phyloP scores from a whole-genome alignment of 2,888 invertebrate genomes.

The Liodrosophila aerea region DNA sequence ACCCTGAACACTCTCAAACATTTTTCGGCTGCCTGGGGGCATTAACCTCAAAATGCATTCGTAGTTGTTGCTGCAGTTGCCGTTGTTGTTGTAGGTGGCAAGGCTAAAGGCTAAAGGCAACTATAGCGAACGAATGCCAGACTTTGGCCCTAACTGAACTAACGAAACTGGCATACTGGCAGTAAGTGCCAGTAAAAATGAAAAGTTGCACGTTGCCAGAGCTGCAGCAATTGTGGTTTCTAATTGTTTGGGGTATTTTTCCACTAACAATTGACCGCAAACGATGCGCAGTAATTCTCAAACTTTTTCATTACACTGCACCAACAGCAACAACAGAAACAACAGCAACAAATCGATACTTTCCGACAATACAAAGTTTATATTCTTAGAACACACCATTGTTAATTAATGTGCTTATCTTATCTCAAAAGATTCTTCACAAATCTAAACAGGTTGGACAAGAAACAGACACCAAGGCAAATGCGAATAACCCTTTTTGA shows the following conservation, averaged over 20 bases:
- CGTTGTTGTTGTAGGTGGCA: constrained; percentile 12
- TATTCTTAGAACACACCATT: background rate
- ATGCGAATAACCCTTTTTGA: no score
- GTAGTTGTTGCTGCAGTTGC: constrained; percentile 28
- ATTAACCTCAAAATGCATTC: constrained; percentile 72
- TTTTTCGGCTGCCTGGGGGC: constrained; percentile 42
- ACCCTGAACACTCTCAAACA: background rate
- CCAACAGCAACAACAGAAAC: constrained; percentile 11
- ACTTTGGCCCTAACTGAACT: constrained; percentile 2
- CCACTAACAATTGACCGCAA: constrained; percentile 71
- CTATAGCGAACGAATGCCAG: constrained; percentile 25
- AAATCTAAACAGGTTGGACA: no score
- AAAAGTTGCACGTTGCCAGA: constrained; percentile 53
- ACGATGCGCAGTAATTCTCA: constrained; percentile 63
- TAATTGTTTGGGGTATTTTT: constrained; percentile 72
- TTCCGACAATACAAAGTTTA: constrained; percentile 8
- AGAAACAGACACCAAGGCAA: no score
- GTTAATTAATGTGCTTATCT: constrained; percentile 2
- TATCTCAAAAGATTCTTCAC: no score
- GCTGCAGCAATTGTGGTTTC: constrained; percentile 68
- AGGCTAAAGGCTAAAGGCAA: background rate
- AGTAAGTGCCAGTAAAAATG: constrained; percentile 65
- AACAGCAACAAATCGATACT: constrained; percentile 38
- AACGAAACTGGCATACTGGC: constrained; percentile 15
- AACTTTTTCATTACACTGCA: constrained; percentile 29